Evolutionary conservation across 2,113 vertebrate species (phyloP).

Genomic region (Ictalurus furcatus): DNA sequence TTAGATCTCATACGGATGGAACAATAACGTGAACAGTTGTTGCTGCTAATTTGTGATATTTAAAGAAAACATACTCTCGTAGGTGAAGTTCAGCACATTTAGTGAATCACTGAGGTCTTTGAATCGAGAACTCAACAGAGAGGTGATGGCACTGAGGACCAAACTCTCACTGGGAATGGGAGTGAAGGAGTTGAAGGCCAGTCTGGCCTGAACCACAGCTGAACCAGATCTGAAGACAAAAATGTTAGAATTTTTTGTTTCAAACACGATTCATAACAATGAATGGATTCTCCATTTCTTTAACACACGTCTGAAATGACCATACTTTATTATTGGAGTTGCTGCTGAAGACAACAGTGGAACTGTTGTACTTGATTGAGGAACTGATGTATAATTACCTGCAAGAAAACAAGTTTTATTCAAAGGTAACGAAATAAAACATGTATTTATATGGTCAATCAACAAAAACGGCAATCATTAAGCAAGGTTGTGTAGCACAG

Average conservation of each 20-base stretch:
- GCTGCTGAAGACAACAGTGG: neutral
- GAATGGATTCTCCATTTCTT: neutral
- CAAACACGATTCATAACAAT: neutral
- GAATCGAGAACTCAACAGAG: neutral
- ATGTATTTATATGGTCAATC: neutral
- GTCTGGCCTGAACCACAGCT: constrained; percentile 10
- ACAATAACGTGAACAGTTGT: neutral
- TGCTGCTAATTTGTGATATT: too few relatives aligned
- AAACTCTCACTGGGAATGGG: constrained; percentile 36
- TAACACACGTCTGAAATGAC: neutral
- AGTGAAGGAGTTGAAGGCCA: constrained; percentile 32
- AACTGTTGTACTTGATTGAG: neutral
- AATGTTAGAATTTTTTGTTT: neutral
- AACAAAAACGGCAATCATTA: neutral
- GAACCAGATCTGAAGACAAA: constrained; percentile 9
- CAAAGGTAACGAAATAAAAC: neutral
- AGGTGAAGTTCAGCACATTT: neutral
- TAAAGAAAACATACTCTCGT: constrained; percentile 9
- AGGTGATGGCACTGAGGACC: neutral
- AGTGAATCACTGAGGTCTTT: neutral
- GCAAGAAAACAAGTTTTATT: neutral
- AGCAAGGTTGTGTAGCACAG: neutral
- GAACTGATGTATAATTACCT: neutral
- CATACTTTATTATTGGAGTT: neutral
- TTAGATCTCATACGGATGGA: neutral